Evolutionary conservation across 2,888 invertebrate genomes (phyloP), one percentile per base, ranked within the genome.

Genomic region (Cephalotes varians): DNA sequence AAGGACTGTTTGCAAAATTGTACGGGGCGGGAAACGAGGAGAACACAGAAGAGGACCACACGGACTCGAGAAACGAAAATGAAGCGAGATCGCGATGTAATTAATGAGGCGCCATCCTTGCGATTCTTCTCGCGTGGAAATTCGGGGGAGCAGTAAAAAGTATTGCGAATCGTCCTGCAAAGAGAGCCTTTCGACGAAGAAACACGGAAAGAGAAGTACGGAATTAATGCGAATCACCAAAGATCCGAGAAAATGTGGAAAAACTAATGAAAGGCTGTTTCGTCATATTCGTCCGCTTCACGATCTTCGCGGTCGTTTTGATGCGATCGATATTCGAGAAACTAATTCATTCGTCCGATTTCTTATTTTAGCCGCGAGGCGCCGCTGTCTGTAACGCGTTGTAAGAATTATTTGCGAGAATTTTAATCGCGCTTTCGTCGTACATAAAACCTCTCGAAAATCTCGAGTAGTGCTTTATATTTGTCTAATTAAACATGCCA

Each of bases 1-100:
- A n/a, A 37, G 62, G 47, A 51, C 73, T 60, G 80, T 85, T 86
- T 69, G 69, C 56, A 69, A 44, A 60, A 44, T 81, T 81, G 60
- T 54, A 58, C 12, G 12, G 76, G 28, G 21, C n/a, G 18, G 44
- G 34, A n/a, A 7, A 12, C n/a, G 49, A 49, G 37, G 47, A 80
- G 60, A 74, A 62, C 25, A 40, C 12, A n/a, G 74, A 80, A 60
- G 54, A 44, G 47, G 34, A 18, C 21, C 28, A 28, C 37, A 54
- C 44, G 37, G 56, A 60, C 4, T 34, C 25, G 25, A 28, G 12
- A 31, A 69, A 56, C 54, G 40, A 37, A 15, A 40, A 31, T n/a
- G 56, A 25, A n/a, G 15, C 49, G 44, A 65, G 25, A 40, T 60
- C 47, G 25, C 65, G 58, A 34, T 7, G 18, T 12, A 7, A 3